A percentile compares a stretch with the other conserved stretches of the same genome.
phyloP scores from a whole-genome alignment of 2,113 vertebrate species.

The Okapia johnstoni region DNA sequence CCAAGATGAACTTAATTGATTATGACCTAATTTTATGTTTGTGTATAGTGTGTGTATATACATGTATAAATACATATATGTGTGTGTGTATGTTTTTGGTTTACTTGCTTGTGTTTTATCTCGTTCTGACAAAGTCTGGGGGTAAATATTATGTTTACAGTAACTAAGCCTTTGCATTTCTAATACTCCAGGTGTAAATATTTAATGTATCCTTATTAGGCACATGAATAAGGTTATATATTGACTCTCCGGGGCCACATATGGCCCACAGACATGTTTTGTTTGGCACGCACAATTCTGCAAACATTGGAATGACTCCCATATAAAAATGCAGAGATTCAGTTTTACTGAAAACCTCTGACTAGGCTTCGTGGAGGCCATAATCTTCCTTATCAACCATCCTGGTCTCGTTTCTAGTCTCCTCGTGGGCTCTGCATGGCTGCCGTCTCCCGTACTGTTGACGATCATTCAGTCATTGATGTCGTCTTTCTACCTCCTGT shows the following conservation, averaged over 20 bases:
- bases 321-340: neutral
- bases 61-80: neutral
- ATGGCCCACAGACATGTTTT: neutral
- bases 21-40: neutral
- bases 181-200: neutral
- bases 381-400: accelerated
- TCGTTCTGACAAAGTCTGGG: neutral
- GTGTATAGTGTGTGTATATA: neutral
- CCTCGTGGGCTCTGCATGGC: neutral
- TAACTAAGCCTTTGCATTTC: neutral
- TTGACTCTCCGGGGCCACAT: neutral
- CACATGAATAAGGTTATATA: neutral
- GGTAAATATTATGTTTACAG: neutral
- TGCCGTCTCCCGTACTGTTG: accelerated
- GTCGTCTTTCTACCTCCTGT: neutral
- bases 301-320: neutral
- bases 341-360: neutral
- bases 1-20: neutral
- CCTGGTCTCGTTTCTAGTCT: neutral
- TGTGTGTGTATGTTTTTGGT: neutral
- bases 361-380: accelerated
- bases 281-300: too few relatives aligned
- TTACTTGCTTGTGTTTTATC: neutral
- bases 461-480: accelerated
- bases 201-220: neutral